These are phyloP conservation scores for Carcharodon carcharias DNA, from an alignment of 2,797 vertebrate species.

Conservation along the genomic window DNA sequence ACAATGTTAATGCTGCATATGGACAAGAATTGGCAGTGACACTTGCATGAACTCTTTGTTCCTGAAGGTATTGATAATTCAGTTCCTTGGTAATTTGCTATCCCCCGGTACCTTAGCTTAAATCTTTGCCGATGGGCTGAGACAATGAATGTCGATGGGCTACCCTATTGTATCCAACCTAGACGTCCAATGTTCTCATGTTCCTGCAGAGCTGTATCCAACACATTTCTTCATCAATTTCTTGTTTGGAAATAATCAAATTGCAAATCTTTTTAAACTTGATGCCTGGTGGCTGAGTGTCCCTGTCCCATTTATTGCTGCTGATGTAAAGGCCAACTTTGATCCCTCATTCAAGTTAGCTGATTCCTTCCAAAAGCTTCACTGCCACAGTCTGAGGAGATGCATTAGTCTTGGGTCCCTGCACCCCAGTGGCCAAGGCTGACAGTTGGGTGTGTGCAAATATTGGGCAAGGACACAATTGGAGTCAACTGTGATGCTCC, in stretches of 20 bases:
- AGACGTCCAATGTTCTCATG: neutral
- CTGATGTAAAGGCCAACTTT: neutral
- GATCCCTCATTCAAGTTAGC: neutral
- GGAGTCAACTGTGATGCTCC: neutral
- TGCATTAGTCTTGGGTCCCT: neutral
- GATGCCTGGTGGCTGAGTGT: neutral
- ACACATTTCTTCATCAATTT: neutral
- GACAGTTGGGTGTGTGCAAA: neutral
- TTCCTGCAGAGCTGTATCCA: neutral
- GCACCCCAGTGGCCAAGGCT: neutral
- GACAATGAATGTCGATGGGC: neutral
- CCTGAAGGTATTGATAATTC: neutral
- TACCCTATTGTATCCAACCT: neutral
- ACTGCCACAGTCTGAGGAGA: neutral
- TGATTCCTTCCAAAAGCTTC: neutral
- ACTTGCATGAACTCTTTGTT: neutral
- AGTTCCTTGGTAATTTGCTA: neutral
- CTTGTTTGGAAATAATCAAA: neutral
- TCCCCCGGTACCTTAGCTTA: neutral
- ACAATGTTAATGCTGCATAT: neutral
- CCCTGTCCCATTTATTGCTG: neutral
- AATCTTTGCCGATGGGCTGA: neutral
- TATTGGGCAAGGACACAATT: neutral
- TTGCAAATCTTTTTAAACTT: neutral
- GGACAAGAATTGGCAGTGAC: neutral